Evolutionary conservation across 2,113 vertebrate genomes (phyloP), one percentile per base, ranked within the genome.

Genomic region (Sebastes fasciatus): DNA sequence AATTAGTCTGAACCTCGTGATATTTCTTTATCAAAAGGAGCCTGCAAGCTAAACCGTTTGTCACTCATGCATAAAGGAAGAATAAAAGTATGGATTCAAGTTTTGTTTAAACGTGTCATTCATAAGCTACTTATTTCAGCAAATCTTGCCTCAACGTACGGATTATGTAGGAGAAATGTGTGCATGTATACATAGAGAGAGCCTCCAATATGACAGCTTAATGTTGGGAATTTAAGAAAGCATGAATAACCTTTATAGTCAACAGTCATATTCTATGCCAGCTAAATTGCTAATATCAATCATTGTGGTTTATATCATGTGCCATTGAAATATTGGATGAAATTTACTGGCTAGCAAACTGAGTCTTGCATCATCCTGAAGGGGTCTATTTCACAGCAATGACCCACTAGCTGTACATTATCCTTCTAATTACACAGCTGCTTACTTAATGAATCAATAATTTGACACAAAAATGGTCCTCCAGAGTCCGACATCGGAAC

Each of bases 1-100:
- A 71, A 68, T 82, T 73, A 69, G 63, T 51, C 63, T 51, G 11
- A 69, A 74, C 13, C 55, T 46, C 26, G 51, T 61, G 58, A 64
- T 78, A 77, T 65, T 65, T 72, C 10, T 51, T 43, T 49, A 55
- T 61, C 12, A 77, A 16, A 62, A 17, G n/a, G 42, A 69, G 40
- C 34, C 60, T 46, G 45, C 11, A 4, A 57, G 46, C 40, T 11
- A 2, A 60, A 70, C 45, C 48, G 21, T 52, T 75, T 75, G 70
- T 69, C 49, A 71, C 34, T 45, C 43, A 19, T n/a, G 46, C 40
- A 54, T 70, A 13, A 51, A 49, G 1, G 64, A 46, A 51, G 42
- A 57, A 77, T 55, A n/a, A 57, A 62, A 51, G 3, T 42, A 17
- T 51, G 63, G n/a, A 54, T 64, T 74, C 40, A 55, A n/a, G 79